Base-by-base conservation (phyloP, 2,797 vertebrate genomes). In the Paratrypauchen microcephalus region DNA sequence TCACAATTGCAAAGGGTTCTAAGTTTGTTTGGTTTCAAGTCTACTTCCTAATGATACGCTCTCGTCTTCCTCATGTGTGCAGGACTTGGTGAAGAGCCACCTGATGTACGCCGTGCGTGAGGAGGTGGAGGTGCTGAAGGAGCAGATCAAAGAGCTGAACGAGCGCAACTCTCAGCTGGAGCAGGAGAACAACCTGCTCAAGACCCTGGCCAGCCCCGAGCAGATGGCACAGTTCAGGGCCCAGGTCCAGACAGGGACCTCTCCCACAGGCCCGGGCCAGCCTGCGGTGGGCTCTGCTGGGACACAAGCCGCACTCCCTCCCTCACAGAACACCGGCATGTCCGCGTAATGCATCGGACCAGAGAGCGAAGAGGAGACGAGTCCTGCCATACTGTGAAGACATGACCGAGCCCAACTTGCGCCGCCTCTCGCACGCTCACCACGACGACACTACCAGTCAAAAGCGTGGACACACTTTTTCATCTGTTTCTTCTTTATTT, bases 61-160 rank as follows among this genome's bases (percentile, higher is more conserved):
- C 66, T 9, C 47, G 6, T 52, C 5, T 19, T 11, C 12, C 9
- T 32, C 54, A n/a, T 58, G 18, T 67, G 57, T 15, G 2, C 87
- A 99, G 97, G 97, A 99, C 89, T 92, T 99, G 77, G 97, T 99
- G 9, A 99, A 99, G 93, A 98, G 97, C 83, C 97, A 99, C 90
- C 92, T 99, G 91, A 99, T 99, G 97, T 99, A 97, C 1, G 97
- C 97, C 0, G 97, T 99, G 19, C 94, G 97, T 0, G 97, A 99
- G 92, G 97, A 99, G 81, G 97, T 99, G 87, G 97, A 99, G 91
- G 97, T 99, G 74, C 92, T 99, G 72, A 99, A 99, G 88, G 97
- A 99, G 87, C 97, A 99, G 88, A 99, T 99, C 88, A 99, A 99
- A 80, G 97, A 99, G 92, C 95, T 99, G 72, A 95, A 97, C 30